Conservation (phyloP, 2,888 invertebrate species). For the Eupithecia vulgata region DNA sequence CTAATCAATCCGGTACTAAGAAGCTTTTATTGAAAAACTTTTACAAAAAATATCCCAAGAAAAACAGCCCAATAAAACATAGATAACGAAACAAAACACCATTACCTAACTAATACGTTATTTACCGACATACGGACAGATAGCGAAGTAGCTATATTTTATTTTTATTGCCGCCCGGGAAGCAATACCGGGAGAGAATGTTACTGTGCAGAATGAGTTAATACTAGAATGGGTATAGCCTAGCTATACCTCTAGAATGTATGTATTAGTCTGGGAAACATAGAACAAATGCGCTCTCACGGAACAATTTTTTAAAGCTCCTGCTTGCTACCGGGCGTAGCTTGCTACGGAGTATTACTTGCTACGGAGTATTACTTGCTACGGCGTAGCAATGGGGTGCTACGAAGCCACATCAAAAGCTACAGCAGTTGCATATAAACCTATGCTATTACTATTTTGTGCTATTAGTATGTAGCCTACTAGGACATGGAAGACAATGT, state of each 20-base stretch:
- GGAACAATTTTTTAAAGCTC: background rate
- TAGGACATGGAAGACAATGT: background rate
- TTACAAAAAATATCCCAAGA: constrained; percentile 5
- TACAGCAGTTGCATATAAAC: background rate
- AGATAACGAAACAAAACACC: constrained; percentile 34
- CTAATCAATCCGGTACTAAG: background rate
- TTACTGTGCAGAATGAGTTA: constrained; percentile 35
- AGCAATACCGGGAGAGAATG: constrained; percentile 53
- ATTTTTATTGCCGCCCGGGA: constrained; percentile 63
- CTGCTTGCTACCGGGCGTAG: background rate
- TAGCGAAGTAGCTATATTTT: constrained; percentile 59
- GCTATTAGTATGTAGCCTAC: background rate
- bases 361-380: background rate
- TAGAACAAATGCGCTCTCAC: background rate
- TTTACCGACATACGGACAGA: constrained; percentile 41
- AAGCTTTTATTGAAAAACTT: constrained; percentile 13
- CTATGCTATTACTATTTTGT: background rate
- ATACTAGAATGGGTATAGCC: constrained; percentile 9
- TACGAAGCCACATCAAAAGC: background rate
- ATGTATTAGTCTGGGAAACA: background rate
- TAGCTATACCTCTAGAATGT: background rate
- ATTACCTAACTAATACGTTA: constrained; percentile 50
- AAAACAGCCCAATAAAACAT: constrained; percentile 30
- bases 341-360: background rate
- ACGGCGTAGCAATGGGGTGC: background rate